A percentile compares a stretch with the other conserved stretches of the same genome.
These are phyloP conservation scores for Prorops nasuta DNA, from an alignment of 1,140 invertebrate genomes.

Conservation along the genomic window DNA sequence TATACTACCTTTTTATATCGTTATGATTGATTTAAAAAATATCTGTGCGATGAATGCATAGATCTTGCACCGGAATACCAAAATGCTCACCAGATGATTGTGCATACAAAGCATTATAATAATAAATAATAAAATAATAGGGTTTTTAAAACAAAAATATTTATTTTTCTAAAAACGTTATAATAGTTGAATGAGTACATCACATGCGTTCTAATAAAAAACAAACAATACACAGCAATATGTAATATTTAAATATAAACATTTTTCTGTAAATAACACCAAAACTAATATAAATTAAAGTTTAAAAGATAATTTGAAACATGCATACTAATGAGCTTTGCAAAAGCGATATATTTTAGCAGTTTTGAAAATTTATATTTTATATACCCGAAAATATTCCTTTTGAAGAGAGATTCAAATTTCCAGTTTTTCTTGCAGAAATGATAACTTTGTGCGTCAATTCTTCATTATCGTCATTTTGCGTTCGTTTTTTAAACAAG, in stretches of 20 bases:
- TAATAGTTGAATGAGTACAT: too few relatives aligned
- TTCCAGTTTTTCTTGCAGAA: slow-evolving; percentile 74
- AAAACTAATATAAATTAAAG: slow-evolving; percentile 1
- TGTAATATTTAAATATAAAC: neutral
- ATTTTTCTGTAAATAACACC: neutral
- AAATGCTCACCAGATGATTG: neutral
- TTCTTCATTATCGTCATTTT: slow-evolving; percentile 65
- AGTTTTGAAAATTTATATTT: neutral
- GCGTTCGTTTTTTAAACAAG: slow-evolving; percentile 69
- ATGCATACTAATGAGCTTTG: neutral
- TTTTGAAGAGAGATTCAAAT: slow-evolving; percentile 74
- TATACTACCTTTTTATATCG: neutral
- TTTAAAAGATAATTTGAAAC: neutral
- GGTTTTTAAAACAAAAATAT: too few relatives aligned
- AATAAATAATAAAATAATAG: neutral
- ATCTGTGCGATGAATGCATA: neutral
- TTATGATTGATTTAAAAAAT: neutral
- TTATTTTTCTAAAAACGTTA: too few relatives aligned
- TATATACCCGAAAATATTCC: slow-evolving; percentile 69
- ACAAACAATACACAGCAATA: neutral
- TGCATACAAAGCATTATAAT: neutral
- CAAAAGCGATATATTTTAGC: neutral
- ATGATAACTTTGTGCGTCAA: slow-evolving; percentile 71
- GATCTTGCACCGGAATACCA: too few relatives aligned
- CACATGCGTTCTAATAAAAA: neutral